Evolutionary conservation across 1,140 invertebrate species (phyloP).

Genomic region (Drosophila trapezifrons): DNA sequence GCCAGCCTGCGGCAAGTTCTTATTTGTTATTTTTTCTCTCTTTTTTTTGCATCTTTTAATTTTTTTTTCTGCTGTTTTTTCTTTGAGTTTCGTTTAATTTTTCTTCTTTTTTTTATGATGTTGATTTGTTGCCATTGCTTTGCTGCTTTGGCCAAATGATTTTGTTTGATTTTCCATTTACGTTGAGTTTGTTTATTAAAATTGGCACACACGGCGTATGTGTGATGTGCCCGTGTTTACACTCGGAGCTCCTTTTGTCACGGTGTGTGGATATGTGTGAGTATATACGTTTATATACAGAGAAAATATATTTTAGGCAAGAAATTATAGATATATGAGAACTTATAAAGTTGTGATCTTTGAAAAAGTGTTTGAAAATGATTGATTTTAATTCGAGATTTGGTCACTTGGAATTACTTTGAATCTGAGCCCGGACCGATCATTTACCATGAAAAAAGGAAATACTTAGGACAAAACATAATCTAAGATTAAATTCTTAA

Average conservation of each 20-base stretch:
- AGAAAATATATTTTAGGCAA: background rate
- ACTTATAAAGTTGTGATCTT: fast-evolving
- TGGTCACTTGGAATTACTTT: too few relatives aligned
- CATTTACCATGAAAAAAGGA: too few relatives aligned
- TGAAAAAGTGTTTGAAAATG: background rate
- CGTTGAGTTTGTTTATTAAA: constrained; percentile 78
- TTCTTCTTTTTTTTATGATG: constrained; percentile 14
- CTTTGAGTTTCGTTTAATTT: constrained; percentile 32
- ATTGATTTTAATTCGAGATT: background rate
- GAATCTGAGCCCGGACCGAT: too few relatives aligned
- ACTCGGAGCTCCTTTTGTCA: constrained; percentile 23
- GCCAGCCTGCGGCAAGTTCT: constrained; percentile 67
- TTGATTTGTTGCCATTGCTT: constrained; percentile 49
- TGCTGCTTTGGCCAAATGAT: constrained; percentile 48
- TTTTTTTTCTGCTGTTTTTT: constrained; percentile 47
- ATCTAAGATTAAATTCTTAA: too few relatives aligned
- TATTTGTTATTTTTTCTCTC: constrained; percentile 50
- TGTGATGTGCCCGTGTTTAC: constrained; percentile 69
- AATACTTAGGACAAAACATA: too few relatives aligned
- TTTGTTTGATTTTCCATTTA: constrained; percentile 82
- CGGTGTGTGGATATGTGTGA: constrained; percentile 4
- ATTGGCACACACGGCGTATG: constrained; percentile 79
- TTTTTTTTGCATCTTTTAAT: constrained; percentile 55
- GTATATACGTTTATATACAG: background rate
- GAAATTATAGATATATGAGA: background rate